Conservation (phyloP, 2,113 vertebrate species). For the Pteronura brasiliensis region DNA sequence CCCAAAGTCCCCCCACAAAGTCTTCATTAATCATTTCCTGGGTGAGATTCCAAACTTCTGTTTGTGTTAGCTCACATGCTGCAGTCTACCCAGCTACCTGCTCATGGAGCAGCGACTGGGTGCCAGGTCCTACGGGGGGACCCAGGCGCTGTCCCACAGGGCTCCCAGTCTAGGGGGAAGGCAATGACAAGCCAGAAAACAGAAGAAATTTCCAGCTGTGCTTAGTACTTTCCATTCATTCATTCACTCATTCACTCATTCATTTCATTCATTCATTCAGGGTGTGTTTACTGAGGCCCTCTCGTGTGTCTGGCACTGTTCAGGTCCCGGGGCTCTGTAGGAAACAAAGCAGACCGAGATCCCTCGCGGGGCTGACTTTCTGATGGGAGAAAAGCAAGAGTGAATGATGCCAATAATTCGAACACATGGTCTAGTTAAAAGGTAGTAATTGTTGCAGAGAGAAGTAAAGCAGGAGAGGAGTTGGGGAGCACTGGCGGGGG, state of each 20-base stretch:
- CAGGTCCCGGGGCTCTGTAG: not conserved
- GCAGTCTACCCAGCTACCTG: not conserved
- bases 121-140: not conserved
- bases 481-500: not conserved
- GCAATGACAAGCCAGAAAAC: not conserved
- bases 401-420: not conserved
- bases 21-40: not conserved
- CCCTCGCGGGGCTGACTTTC: not conserved
- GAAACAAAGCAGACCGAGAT: not conserved
- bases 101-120: not conserved
- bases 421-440: accelerated
- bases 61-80: accelerated
- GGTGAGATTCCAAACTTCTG: not conserved
- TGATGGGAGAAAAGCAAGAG: too few species aligned
- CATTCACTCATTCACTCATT: not conserved
- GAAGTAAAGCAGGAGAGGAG: not conserved
- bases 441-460: not conserved
- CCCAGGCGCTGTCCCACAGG: not conserved
- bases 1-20: not conserved
- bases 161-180: not conserved
- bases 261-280: not conserved
- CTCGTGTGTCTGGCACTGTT: too few species aligned
- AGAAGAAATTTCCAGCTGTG: not conserved
- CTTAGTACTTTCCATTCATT: not conserved
- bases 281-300: not conserved